Percentiles rank a stretch among this genome's conserved stretches.
phyloP scores from a whole-genome alignment of 2,113 vertebrate species.

The Oryzias javanicus region DNA sequence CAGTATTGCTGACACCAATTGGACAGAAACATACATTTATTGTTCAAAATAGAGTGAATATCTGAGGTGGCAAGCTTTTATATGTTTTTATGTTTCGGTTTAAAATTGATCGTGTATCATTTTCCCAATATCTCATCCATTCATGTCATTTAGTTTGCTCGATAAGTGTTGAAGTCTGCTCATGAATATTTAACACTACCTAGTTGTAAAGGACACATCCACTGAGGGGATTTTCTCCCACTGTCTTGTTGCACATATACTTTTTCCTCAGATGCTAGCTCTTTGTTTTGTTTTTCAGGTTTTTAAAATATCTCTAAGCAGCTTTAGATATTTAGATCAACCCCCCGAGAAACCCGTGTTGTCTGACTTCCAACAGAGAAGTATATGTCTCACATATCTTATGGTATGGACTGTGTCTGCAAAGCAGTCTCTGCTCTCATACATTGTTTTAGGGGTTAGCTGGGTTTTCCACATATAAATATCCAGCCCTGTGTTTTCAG shows the following conservation, averaged over 20 bases:
- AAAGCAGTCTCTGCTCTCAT: constrained; percentile 1
- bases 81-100: constrained; percentile 27
- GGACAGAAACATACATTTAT: background rate
- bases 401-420: constrained; percentile 1
- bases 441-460: background rate
- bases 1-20: too few species aligned
- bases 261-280: constrained; percentile 21
- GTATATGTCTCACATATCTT: constrained; percentile 15
- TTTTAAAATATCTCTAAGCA: constrained; percentile 22
- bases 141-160: constrained; percentile 17
- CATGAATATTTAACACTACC: constrained; percentile 64
- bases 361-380: constrained; percentile 13
- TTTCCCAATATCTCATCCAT: constrained; percentile 24
- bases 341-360: constrained; percentile 16
- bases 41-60: background rate
- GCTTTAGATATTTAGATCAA: constrained; percentile 38
- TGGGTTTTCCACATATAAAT: background rate
- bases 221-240: constrained; percentile 35
- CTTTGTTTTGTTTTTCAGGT: constrained; percentile 11
- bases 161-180: constrained; percentile 23
- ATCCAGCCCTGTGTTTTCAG: background rate
- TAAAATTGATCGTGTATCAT: constrained; percentile 34
- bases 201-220: constrained; percentile 41
- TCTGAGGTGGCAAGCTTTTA: too few species aligned
- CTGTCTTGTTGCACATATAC: constrained; percentile 19